Conservation (phyloP, 2,797 vertebrate species). For the Arrhamphus sclerolepis region DNA sequence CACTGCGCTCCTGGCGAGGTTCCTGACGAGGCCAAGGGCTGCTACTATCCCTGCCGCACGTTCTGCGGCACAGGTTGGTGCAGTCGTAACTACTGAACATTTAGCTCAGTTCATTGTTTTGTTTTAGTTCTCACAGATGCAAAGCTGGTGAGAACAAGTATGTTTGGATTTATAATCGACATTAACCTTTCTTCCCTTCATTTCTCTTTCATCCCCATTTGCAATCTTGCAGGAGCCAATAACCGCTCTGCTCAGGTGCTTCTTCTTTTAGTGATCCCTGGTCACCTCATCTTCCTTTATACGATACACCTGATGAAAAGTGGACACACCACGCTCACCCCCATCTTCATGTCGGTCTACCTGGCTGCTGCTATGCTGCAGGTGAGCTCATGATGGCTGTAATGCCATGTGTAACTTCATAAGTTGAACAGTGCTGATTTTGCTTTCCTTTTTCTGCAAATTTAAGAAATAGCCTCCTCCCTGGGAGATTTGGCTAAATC, state of each 20-base stretch:
- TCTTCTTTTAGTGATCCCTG: conserved; percentile 88
- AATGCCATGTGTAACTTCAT: no score
- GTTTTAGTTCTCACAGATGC: no score
- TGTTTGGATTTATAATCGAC: no score
- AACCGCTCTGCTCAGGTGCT: conserved; percentile 96
- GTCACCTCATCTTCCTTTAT: conserved; percentile 94
- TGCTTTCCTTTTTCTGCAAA: no score
- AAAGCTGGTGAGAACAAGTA: no score
- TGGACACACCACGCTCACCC: conserved; percentile 91
- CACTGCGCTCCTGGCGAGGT: conserved; percentile 91
- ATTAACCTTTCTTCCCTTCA: background rate
- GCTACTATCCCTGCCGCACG: conserved; percentile 90
- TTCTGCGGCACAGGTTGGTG: conserved; percentile 90
- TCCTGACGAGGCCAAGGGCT: conserved; percentile 89
- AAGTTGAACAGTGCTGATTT: no score
- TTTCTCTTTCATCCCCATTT: background rate
- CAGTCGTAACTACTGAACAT: no score
- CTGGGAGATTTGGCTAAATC: no score
- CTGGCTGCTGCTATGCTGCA: conserved; percentile 91
- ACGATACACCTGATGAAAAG: conserved; percentile 97
- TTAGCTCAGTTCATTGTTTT: no score
- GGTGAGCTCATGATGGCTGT: conserved; percentile 78
- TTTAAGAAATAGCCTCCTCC: no score
- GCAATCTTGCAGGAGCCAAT: conserved; percentile 84
- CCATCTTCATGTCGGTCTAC: conserved; percentile 90